Conservation (phyloP, 2,113 vertebrate species). For the Gallinago paraguaiae region DNA sequence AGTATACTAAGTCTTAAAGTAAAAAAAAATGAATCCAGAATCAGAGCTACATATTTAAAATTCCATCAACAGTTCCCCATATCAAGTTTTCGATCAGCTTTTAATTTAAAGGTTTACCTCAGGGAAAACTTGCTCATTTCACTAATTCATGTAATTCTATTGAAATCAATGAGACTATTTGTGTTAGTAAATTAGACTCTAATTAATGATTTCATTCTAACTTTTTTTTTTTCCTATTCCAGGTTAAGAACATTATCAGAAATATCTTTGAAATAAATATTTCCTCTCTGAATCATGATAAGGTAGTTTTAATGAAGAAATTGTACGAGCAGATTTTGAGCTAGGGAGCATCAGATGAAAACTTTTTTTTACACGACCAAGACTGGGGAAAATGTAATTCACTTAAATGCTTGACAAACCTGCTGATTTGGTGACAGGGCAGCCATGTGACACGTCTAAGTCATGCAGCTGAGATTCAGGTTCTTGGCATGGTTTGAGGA, state of each 20-base stretch:
- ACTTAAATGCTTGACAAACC: not conserved
- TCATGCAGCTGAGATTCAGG: not conserved
- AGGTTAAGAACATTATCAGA: not conserved
- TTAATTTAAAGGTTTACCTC: not conserved
- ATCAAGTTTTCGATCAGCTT: slow-evolving; percentile 3
- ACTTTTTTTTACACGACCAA: not conserved
- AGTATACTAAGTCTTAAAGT: not conserved
- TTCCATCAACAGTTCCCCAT: not conserved
- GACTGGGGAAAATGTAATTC: not conserved
- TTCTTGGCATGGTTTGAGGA: not conserved
- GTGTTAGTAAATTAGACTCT: not conserved
- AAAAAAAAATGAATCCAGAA: not conserved
- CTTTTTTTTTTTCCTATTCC: not conserved
- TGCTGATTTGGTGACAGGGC: not conserved
- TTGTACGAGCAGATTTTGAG: not conserved
- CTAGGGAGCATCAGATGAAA: not conserved
- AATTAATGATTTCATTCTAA: not conserved
- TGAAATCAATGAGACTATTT: not conserved
- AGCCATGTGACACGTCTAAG: not conserved
- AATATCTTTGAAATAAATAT: not conserved
- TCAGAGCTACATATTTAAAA: not conserved
- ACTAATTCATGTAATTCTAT: not conserved
- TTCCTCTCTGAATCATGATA: not conserved
- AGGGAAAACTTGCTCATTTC: slow-evolving; percentile 1
- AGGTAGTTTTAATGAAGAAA: not conserved